Percentiles rank a stretch among this genome's conserved stretches.
phyloP scores from a whole-genome alignment of 1,140 invertebrate genomes.

The Telenomus remus region DNA sequence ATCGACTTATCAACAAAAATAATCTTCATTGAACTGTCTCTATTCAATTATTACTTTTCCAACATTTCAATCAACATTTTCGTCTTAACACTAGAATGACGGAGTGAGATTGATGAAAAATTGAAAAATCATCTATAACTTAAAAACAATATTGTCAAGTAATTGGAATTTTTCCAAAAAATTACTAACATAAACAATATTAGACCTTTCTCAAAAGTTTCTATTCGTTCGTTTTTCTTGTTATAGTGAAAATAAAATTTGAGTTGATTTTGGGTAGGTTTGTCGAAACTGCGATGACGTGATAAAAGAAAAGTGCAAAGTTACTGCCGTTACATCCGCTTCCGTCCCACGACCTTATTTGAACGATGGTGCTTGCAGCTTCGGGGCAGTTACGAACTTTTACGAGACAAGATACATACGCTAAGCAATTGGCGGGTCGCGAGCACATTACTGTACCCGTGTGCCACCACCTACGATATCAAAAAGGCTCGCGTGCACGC shows the following conservation, averaged over 20 bases:
- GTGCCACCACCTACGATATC: slow-evolving; percentile 39
- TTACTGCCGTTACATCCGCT: slow-evolving; percentile 68
- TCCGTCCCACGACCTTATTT: slow-evolving; percentile 70
- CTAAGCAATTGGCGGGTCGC: slow-evolving; percentile 28
- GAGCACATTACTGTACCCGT: slow-evolving; percentile 3
- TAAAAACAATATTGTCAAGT: too few species aligned
- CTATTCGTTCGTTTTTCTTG: too few species aligned
- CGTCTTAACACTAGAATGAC: too few species aligned
- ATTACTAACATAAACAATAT: too few species aligned
- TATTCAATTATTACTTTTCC: too few species aligned
- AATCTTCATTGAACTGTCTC: slow-evolving; percentile 13
- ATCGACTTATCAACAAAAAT: slow-evolving; percentile 45
- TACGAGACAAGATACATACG: slow-evolving; percentile 62
- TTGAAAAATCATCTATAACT: too few species aligned
- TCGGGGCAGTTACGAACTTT: slow-evolving; percentile 69
- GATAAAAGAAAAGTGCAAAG: slow-evolving; percentile 59
- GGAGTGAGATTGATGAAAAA: too few species aligned
- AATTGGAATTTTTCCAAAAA: too few species aligned
- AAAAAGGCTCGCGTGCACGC: slow-evolving; percentile 37
- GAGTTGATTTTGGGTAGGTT: too few species aligned
- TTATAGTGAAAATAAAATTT: too few species aligned
- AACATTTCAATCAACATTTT: too few species aligned
- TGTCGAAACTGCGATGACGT: slow-evolving; percentile 26
- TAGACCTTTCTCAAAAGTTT: too few species aligned
- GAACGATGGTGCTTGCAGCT: slow-evolving; percentile 54